phyloP scores from a whole-genome alignment of 2,797 vertebrate genomes.

The Pangasius krempfi region DNA sequence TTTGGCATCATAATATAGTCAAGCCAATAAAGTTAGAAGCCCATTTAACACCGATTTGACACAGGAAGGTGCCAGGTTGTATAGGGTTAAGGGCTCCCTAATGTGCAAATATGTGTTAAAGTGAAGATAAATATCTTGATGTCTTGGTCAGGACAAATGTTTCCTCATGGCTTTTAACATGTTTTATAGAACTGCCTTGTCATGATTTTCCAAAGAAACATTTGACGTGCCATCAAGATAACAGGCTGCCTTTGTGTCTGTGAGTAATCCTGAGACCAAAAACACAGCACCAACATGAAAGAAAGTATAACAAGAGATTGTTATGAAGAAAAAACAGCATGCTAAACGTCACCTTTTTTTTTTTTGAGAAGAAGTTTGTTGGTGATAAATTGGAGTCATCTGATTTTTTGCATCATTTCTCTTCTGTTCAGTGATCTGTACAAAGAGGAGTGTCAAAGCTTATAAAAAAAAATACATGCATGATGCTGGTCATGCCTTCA shows the following conservation, averaged over 20 bases:
- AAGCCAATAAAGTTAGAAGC: not conserved
- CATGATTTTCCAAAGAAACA: not conserved
- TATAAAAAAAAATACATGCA: not conserved
- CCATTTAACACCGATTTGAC: not conserved
- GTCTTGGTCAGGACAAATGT: not conserved
- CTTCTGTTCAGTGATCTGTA: not conserved
- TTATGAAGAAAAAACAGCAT: no score
- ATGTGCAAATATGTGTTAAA: not conserved
- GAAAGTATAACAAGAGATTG: no score
- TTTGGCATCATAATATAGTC: not conserved
- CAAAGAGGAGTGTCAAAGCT: not conserved
- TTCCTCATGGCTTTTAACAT: not conserved
- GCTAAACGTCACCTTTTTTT: not conserved
- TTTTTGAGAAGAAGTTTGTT: not conserved
- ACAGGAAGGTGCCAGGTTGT: not conserved
- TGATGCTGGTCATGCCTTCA: not conserved
- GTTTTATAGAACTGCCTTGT: not conserved
- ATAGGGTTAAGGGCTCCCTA: not conserved
- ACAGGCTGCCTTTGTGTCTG: not conserved
- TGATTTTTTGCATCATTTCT: not conserved
- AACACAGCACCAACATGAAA: not conserved
- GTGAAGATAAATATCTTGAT: no score
- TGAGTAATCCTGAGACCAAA: not conserved
- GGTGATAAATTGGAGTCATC: not conserved
- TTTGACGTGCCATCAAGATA: not conserved